Percentiles rank a stretch among this genome's conserved stretches.
These are phyloP conservation scores for Poecilia wingei DNA, from an alignment of 2,797 vertebrate species.

Conservation along the genomic window DNA sequence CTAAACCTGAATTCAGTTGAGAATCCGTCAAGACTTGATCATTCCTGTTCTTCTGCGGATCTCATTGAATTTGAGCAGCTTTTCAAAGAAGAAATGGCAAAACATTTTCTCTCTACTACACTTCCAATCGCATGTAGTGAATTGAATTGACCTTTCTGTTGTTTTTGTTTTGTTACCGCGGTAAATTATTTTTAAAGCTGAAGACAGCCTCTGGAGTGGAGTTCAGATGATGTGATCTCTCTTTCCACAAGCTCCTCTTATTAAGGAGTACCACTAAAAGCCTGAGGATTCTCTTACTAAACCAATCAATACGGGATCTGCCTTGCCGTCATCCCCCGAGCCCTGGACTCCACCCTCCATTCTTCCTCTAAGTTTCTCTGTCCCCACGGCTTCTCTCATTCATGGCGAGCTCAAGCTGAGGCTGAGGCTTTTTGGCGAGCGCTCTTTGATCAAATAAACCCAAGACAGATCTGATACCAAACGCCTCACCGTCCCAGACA, in stretches of 20 bases:
- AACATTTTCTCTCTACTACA: neutral
- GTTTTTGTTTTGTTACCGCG: constrained; percentile 52
- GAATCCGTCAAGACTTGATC: neutral
- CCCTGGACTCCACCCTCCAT: constrained; percentile 58
- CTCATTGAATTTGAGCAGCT: neutral
- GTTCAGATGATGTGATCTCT: constrained; percentile 67
- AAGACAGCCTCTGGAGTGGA: constrained; percentile 60
- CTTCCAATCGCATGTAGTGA: constrained; percentile 18
- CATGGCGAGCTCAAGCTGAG: constrained; percentile 20
- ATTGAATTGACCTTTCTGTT: constrained; percentile 25
- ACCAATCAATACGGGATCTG: constrained; percentile 78
- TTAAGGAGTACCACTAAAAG: constrained; percentile 80
- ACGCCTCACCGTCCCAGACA: constrained; percentile 34
- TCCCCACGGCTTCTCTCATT: constrained; percentile 55
- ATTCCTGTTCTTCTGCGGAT: neutral
- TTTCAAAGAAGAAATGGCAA: neutral
- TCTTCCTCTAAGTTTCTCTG: constrained; percentile 44
- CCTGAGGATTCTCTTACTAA: constrained; percentile 80
- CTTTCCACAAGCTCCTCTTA: constrained; percentile 72
- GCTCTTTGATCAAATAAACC: constrained; percentile 16
- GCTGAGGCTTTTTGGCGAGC: constrained; percentile 2
- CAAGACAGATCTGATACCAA: constrained; percentile 36
- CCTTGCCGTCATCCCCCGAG: constrained; percentile 48
- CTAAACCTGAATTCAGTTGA: neutral
- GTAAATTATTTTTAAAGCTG: constrained; percentile 50